Percentiles rank a stretch among this genome's conserved stretches.
Evolutionary conservation across 2,113 vertebrate species (phyloP).

Genomic region (Enhydra lutris): DNA sequence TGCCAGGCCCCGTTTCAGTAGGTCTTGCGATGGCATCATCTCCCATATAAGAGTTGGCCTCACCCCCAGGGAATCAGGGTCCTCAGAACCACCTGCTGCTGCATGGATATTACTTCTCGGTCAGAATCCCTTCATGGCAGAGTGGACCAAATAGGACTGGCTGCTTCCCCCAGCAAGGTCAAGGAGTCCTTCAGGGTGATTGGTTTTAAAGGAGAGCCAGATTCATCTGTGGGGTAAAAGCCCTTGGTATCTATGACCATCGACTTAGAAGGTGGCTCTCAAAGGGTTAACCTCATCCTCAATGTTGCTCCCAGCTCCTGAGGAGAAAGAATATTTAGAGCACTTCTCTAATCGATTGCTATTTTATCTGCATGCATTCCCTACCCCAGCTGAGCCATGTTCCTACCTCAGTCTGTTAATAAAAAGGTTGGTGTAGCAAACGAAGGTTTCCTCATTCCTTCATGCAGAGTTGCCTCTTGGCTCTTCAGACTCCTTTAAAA

Average conservation of each 20-base stretch:
- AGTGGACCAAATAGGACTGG: not conserved
- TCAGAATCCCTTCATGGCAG: not conserved
- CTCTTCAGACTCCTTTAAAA: not conserved
- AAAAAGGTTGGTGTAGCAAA: not conserved
- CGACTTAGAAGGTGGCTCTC: not conserved
- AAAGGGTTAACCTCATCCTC: not conserved
- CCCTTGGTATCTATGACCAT: not conserved
- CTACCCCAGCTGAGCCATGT: not conserved
- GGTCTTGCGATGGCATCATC: rapidly evolving
- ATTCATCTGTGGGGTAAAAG: not conserved
- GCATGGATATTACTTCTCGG: not conserved
- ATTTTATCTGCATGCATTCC: not conserved
- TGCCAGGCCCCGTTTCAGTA: not conserved
- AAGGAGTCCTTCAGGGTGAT: not conserved
- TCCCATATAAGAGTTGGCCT: not conserved
- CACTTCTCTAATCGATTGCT: not conserved
- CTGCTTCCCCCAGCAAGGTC: not conserved
- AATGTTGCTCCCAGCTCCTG: not conserved
- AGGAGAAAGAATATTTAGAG: not conserved
- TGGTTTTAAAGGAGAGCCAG: not conserved
- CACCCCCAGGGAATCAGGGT: not conserved
- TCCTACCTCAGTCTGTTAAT: not conserved
- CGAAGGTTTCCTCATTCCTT: not conserved
- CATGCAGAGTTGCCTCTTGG: rapidly evolving
- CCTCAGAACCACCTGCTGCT: not conserved